Conservation (phyloP, 2,113 vertebrate species). For the Burhinus bistriatus region DNA sequence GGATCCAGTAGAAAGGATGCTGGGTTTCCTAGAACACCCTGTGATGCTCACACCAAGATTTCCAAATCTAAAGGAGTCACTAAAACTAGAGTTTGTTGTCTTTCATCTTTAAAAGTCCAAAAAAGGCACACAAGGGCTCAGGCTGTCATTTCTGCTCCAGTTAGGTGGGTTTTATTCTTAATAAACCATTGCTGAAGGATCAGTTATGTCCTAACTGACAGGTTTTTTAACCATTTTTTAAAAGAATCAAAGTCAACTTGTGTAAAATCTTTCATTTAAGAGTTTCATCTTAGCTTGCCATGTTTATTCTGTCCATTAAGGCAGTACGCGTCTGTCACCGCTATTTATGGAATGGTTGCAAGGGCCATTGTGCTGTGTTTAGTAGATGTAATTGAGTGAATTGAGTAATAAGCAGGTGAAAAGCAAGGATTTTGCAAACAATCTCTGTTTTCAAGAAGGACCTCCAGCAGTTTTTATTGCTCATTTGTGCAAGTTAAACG, state of each 20-base stretch:
- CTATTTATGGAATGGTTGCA: neutral
- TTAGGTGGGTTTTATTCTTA: neutral
- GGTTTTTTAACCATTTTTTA: neutral
- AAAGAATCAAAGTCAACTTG: neutral
- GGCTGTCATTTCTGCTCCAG: neutral
- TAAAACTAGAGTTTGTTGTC: neutral
- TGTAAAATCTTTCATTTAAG: neutral
- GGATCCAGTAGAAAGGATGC: neutral
- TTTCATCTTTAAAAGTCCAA: neutral
- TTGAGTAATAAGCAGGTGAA: neutral
- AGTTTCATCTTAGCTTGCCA: neutral
- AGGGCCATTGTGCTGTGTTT: neutral
- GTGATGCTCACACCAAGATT: neutral
- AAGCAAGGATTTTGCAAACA: neutral
- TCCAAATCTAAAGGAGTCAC: neutral
- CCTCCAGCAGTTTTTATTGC: constrained; percentile 4
- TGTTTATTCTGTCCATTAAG: neutral
- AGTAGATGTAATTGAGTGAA: neutral
- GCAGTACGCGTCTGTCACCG: neutral
- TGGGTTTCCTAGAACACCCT: neutral
- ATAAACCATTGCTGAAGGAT: neutral
- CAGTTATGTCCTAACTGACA: neutral
- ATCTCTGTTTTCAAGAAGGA: neutral
- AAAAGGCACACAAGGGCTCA: neutral
- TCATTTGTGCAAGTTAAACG: neutral